Base-by-base conservation (phyloP, 1,140 invertebrate genomes). In the Drosophila sechellia region DNA sequence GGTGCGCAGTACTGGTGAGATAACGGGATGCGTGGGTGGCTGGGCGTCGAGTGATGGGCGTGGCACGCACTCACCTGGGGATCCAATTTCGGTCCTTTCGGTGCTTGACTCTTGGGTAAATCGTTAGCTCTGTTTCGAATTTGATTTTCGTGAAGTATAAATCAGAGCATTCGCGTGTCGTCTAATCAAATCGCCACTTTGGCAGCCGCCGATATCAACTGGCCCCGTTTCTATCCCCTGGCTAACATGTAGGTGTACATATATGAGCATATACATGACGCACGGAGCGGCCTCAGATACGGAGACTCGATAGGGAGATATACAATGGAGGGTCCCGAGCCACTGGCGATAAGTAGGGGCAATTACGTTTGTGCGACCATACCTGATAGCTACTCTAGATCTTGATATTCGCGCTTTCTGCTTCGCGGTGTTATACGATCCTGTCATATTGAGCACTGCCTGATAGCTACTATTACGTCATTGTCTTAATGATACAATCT, bases 121-220 rank as follows among this genome's bases (percentile, higher is more conserved):
- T 60, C 48, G 34, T 31, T n/a, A 43, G 53, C 31, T 34, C 17
- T 43, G 56, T 37, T 48, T 77, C 50, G 53, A 65, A 61, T 52
- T 55, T 54, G 49, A 58, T 40, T 27, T 46, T 46, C 53, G 15
- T 81, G 79, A 81, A 81, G 66, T 81, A 59, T 73, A 81, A 81
- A 81, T 73, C 79, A 81, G 46, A 77, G 79, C 63, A 65, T 13
- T 63, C 43, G 61, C 65, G 65, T 68, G 49, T 68, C 5, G 37
- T 20, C 46, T 52, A 69, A 64, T 68, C 61, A 12, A 56, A 56
- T 69, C 42, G 66, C 64, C 66, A 39, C 50, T 57, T 35, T 57
- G 66, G 64, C 64, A 70, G 43, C 34, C 59, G 11, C 65, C 25
- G 64, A 69, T 70, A 70, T 70, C 50, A 34, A 42, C 20, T n/a